Percentiles rank a stretch among this genome's conserved stretches.
Evolutionary conservation across 2,113 vertebrate genomes (phyloP).

Genomic region (Perccottus glenii): DNA sequence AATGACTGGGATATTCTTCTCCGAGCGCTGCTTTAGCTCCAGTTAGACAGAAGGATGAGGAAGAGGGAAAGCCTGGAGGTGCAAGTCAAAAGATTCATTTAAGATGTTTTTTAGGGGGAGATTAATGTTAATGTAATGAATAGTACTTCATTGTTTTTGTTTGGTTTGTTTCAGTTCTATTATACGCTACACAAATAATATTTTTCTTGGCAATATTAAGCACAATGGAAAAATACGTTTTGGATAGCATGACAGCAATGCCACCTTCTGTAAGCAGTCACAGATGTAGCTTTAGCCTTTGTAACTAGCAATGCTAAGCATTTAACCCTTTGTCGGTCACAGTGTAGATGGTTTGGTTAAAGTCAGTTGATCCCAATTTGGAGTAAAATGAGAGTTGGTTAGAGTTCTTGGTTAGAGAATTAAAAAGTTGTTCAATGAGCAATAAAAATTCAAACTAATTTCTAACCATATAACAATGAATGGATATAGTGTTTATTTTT

Average conservation of each 20-base stretch:
- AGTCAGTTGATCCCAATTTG: too few relatives aligned
- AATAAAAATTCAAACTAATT: too few relatives aligned
- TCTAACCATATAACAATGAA: too few relatives aligned
- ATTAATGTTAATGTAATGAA: neutral
- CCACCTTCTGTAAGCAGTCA: neutral
- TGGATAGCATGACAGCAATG: neutral
- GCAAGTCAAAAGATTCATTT: conserved; percentile 19
- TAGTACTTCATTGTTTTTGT: conserved; percentile 1
- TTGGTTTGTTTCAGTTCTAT: neutral
- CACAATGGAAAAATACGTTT: neutral
- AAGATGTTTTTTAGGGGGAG: neutral
- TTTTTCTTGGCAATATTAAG: too few relatives aligned
- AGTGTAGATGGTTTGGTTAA: too few relatives aligned
- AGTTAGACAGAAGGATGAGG: neutral
- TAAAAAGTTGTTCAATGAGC: too few relatives aligned
- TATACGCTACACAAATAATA: neutral
- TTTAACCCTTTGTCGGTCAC: too few relatives aligned
- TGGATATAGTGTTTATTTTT: too few relatives aligned
- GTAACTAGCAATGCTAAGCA: too few relatives aligned
- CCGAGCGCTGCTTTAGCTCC: conserved; percentile 39
- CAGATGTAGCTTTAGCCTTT: neutral
- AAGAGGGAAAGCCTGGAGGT: conserved; percentile 9
- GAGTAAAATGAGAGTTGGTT: too few relatives aligned
- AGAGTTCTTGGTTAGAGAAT: too few relatives aligned
- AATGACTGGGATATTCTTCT: conserved; percentile 57